Base-by-base conservation (phyloP, 1,140 invertebrate species). In the Coboldia fuscipes region DNA sequence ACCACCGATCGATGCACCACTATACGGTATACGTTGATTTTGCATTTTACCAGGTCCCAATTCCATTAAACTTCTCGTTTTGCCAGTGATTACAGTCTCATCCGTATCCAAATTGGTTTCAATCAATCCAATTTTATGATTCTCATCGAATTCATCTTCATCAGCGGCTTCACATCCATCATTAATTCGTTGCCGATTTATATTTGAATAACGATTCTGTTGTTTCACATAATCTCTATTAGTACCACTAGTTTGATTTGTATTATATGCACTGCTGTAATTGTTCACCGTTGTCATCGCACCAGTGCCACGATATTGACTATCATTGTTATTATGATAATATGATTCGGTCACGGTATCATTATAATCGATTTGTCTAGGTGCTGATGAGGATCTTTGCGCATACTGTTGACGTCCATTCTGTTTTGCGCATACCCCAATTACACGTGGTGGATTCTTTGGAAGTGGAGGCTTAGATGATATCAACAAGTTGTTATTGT, bases 81-180 rank as follows among this genome's bases (percentile, higher is more conserved):
- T 77, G 47, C 68, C 70, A 55, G 58, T 54, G 37, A 47, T 50
- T 31, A 56, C 47, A 35, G 63, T 62, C 41, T 65, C 63, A 46
- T 67, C 71, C 45, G 70, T 73, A 61, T 84, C 81, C 47, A 84
- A 63, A 60, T 84, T 81, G 40, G 81, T 85, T 63, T 85, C 82
- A 50, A 86, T 75, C 53, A 81, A 64, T 45, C 76, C 76, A 56
- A 55, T 46, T 42, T 49, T 47, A 12, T 34, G 15, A 19, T 35
- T 15, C 4, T 16, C 30, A 4, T 21, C 17, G 6, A 4, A 8
- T 4, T 17, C 29, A 15, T 14, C 16, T 18, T 20, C 16, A 19
- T 17, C 18, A 7, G 3, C 14, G 4, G 3, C 14, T 17, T 31
- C 30, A 10, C 24, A 14, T 27, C 12, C 24, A 27, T n/a, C 12